A percentile compares a stretch with the other conserved stretches of the same genome.
These are phyloP conservation scores for Semnopithecus entellus DNA, from an alignment of 2,113 vertebrate species.

Conservation along the genomic window DNA sequence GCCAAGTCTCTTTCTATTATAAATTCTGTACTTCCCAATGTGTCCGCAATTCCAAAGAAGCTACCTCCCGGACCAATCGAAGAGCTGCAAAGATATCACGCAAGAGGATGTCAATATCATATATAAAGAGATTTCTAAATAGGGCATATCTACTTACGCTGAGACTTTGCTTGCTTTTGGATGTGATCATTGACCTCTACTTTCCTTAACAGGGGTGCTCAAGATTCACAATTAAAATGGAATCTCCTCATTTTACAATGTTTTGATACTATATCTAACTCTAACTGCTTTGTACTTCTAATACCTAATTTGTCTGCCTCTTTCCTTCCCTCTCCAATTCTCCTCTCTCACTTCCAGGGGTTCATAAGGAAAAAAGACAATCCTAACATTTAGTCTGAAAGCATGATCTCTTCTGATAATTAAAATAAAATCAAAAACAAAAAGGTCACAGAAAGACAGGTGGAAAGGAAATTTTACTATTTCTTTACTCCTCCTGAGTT, in stretches of 20 bases:
- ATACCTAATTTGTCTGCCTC: background rate
- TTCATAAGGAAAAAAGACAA: background rate
- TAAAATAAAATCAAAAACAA: background rate
- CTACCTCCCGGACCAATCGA: background rate
- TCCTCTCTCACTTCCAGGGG: background rate
- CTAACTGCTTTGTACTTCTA: background rate
- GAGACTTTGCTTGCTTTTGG: background rate
- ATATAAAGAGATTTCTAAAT: background rate
- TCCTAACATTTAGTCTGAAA: conserved; percentile 30
- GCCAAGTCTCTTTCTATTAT: background rate
- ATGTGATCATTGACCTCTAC: background rate
- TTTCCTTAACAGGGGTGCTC: background rate
- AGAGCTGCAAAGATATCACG: background rate
- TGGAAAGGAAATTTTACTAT: conserved; percentile 3
- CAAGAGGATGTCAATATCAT: background rate
- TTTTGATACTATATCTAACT: background rate
- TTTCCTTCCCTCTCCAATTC: background rate
- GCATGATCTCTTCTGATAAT: background rate
- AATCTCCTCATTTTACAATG: conserved; percentile 8
- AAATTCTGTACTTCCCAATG: background rate
- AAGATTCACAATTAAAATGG: conserved; percentile 23
- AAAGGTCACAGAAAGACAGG: background rate
- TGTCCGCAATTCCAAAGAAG: background rate
- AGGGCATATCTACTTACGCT: background rate
- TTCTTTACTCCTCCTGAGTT: conserved; percentile 5